Percentiles rank a stretch among this genome's conserved stretches.
Evolutionary conservation across 2,888 invertebrate species (phyloP).

Genomic region (Scelioninae gen. 1): DNA sequence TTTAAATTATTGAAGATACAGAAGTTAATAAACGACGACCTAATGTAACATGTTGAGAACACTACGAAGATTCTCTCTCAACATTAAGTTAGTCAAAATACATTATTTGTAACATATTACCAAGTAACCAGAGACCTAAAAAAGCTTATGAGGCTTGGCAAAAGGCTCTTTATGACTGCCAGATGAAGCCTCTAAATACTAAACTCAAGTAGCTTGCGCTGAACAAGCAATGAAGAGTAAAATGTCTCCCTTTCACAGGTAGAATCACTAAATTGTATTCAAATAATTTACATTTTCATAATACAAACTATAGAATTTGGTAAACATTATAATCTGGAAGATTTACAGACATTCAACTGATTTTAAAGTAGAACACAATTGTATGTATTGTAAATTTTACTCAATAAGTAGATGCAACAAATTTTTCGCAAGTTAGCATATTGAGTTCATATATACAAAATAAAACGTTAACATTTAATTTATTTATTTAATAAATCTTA

Average conservation of each 20-base stretch:
- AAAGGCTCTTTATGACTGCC: constrained; percentile 70
- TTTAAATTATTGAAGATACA: constrained; percentile 60
- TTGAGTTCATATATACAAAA: too few relatives aligned
- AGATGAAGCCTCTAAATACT: constrained; percentile 68
- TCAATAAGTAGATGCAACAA: too few relatives aligned
- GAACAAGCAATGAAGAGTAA: constrained; percentile 84
- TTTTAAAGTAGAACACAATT: too few relatives aligned
- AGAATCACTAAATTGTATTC: constrained; percentile 47
- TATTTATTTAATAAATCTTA: too few relatives aligned
- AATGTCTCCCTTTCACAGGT: constrained; percentile 89
- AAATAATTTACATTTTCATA: not conserved
- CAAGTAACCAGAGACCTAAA: constrained; percentile 57
- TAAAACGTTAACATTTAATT: too few relatives aligned
- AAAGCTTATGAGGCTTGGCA: constrained; percentile 60
- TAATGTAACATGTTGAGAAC: constrained; percentile 69
- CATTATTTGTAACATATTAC: constrained; percentile 61
- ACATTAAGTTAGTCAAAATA: constrained; percentile 70
- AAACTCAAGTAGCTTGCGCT: constrained; percentile 66
- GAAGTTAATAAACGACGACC: constrained; percentile 50
- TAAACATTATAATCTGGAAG: too few relatives aligned
- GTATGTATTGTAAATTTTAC: too few relatives aligned
- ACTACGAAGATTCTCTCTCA: constrained; percentile 66
- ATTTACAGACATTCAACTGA: too few relatives aligned
- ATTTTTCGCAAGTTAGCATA: too few relatives aligned
- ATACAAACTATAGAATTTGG: too few relatives aligned